Evolutionary conservation across 2,113 vertebrate genomes (phyloP), one percentile per base, ranked within the genome.

Genomic region (Myxocyprinus asiaticus): DNA sequence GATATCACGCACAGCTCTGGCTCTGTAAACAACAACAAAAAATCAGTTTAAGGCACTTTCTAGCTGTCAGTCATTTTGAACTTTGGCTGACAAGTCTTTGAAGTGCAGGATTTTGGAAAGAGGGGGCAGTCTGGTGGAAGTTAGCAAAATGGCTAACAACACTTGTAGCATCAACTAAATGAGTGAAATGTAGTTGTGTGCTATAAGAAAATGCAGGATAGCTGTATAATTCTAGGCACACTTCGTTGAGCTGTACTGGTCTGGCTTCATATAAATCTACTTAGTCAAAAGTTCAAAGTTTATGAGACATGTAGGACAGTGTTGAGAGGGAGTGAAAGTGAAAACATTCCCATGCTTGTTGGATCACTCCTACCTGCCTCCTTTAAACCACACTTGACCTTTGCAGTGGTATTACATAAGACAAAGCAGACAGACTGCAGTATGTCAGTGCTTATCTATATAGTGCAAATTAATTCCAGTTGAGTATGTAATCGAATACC

Each of bases 381-480:
- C 11, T 6, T 22, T 6, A 50, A 8, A 42, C 8, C 58, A 70
- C 61, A 53, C 14, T 43, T 33, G 44, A 42, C 12, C 12, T 11
- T 55, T 55, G 8, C 51, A 55, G 8, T 42, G 7, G 56, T 33
- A 6, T 65, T 83, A 33, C 75, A 47, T 62, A 78, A 44, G 48
- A 70, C 4, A 77, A 56, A 15, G 12, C 17, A 43, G 47, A 17
- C 50, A 22, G 33, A 72, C 42, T 53, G 51, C 3, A 42, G 44
- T 6, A 33, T 33, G 22, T 33, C 22, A 33, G 22, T 33, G 22
- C 22, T 33, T 33, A 67, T 44, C 5, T 63, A 55, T 47, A 15
- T 44, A 73, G 62, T 45, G 12, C 62, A 58, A 67, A 76, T 47
- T n/a, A 9, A 67, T 58, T 55, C 65, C 51, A 75, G n/a, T 12